Evolutionary conservation across 1,140 invertebrate genomes (phyloP).

Genomic region (Polypedilum pembai): DNA sequence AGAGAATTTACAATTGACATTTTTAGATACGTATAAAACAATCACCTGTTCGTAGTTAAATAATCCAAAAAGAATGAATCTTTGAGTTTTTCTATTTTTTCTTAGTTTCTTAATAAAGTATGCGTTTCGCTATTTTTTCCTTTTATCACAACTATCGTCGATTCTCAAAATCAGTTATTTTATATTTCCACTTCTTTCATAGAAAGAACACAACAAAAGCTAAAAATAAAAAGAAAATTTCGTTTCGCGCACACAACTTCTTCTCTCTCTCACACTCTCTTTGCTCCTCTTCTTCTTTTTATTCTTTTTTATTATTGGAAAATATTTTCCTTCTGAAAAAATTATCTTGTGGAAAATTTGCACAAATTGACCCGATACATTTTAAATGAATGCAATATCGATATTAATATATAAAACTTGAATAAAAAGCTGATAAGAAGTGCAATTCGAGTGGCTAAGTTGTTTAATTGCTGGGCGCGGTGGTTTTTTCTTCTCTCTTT

Average conservation of each 20-base stretch:
- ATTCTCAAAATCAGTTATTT: not conserved
- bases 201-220: not conserved
- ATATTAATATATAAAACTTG: no score
- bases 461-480: slow-evolving; percentile 6
- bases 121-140: not conserved
- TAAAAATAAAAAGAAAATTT: slow-evolving; percentile 20
- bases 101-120: no score
- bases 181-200: no score
- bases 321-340: not conserved
- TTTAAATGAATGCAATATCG: no score
- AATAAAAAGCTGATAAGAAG: not conserved
- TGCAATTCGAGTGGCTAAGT: not conserved
- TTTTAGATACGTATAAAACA: no score
- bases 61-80: not conserved
- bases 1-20: no score
- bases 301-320: slow-evolving; percentile 10
- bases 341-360: no score
- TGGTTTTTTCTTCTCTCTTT: not conserved
- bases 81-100: no score
- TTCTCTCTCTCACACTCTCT: not conserved
- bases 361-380: no score
- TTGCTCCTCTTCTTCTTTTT: not conserved
- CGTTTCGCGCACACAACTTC: not conserved
- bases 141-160: not conserved
- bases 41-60: not conserved